Conservation (phyloP, 2,888 invertebrate species). For the Agrochola macilenta region DNA sequence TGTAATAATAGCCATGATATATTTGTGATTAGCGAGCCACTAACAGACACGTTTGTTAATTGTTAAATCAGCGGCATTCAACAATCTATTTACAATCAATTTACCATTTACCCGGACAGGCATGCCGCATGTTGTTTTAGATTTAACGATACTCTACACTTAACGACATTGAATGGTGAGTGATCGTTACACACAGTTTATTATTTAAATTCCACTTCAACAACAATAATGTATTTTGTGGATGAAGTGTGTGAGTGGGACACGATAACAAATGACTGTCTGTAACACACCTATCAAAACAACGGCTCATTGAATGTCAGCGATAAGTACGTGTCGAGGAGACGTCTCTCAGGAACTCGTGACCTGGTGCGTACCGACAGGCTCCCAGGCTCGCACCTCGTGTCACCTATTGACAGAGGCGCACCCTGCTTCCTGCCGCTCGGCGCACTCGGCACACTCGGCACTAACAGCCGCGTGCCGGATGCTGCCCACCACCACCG, state of each 20-base stretch:
- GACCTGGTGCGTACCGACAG: slow-evolving; percentile 1
- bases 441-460: no score
- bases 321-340: slow-evolving; percentile 14
- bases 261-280: slow-evolving; percentile 23
- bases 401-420: neutral
- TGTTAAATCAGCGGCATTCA: slow-evolving; percentile 25
- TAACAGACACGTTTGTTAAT: slow-evolving; percentile 42
- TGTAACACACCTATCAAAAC: slow-evolving; percentile 13
- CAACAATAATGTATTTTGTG: slow-evolving; percentile 40
- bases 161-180: slow-evolving; percentile 11
- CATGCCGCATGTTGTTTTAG: slow-evolving; percentile 13
- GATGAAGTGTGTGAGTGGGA: slow-evolving; percentile 14
- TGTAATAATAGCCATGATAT: slow-evolving; percentile 37
- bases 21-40: slow-evolving; percentile 32
- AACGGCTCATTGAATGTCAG: slow-evolving; percentile 15
- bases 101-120: neutral
- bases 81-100: slow-evolving; percentile 29
- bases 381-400: neutral
- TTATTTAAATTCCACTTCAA: slow-evolving; percentile 49
- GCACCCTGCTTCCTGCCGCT: slow-evolving; percentile 34
- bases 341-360: neutral
- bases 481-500: slow-evolving; percentile 29
- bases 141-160: slow-evolving; percentile 12
- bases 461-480: slow-evolving; percentile 23
- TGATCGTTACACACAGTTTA: slow-evolving; percentile 21